Percentiles rank a stretch among this genome's conserved stretches.
Conservation (phyloP, 2,888 invertebrate species). For the Phrixothrix hirtus region DNA sequence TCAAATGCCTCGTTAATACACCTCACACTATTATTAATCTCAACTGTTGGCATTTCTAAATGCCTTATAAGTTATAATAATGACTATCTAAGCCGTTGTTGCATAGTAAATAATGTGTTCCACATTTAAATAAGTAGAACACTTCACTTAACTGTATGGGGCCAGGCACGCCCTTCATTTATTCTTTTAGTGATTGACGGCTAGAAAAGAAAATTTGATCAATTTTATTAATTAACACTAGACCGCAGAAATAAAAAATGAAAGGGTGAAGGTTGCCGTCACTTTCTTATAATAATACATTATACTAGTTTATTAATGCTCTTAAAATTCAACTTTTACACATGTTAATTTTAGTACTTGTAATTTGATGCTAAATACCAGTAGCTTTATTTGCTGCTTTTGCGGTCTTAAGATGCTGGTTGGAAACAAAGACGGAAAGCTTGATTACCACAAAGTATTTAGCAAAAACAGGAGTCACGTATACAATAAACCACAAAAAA, state of each 20-base stretch:
- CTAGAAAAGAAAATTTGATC: not conserved
- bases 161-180: slow-evolving; percentile 10
- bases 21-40: not conserved
- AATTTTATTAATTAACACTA: slow-evolving; percentile 1
- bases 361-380: not conserved
- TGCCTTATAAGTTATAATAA: not conserved
- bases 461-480: no score
- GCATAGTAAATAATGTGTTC: slow-evolving; percentile 17
- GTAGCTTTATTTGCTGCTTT: no score
- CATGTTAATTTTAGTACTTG: not conserved
- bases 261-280: no score
- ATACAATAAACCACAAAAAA: no score
- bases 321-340: no score
- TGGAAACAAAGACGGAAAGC: no score
- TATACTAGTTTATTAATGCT: no score
- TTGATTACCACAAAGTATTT: no score
- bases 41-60: not conserved
- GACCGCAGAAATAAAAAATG: not conserved
- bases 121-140: slow-evolving; percentile 24
- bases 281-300: no score
- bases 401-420: no score
- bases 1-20: not conserved
- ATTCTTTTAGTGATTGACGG: not conserved
- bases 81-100: slow-evolving; percentile 6
- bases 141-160: slow-evolving; percentile 12